Evolutionary conservation across 2,113 vertebrate genomes (phyloP).

Genomic region (Alethe diademata): DNA sequence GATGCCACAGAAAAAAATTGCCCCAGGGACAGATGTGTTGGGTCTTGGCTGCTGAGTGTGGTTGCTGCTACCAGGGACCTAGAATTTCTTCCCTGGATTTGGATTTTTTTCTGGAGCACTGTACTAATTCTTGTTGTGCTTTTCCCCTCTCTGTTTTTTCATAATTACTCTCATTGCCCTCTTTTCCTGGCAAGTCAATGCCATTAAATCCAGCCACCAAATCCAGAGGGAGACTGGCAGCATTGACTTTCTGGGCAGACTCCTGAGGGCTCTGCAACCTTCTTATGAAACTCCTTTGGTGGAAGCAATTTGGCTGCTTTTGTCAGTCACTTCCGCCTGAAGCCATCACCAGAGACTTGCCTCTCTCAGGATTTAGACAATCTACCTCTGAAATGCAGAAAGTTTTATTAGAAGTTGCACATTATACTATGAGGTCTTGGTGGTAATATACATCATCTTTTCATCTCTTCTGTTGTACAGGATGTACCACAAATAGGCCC

Average conservation of each 20-base stretch:
- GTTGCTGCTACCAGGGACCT: background rate
- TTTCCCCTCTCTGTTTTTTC: background rate
- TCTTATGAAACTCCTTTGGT: background rate
- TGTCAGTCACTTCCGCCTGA: background rate
- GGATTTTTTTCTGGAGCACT: background rate
- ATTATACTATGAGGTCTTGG: background rate
- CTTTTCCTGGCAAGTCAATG: background rate
- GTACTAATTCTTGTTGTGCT: background rate
- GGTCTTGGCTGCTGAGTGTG: background rate
- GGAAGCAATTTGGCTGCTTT: background rate
- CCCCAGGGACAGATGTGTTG: background rate
- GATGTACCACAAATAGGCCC: slow-evolving; percentile 35
- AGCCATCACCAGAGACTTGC: background rate
- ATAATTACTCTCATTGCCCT: background rate
- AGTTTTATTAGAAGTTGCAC: background rate
- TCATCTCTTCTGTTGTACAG: slow-evolving; percentile 16
- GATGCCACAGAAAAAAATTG: background rate
- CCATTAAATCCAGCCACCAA: background rate
- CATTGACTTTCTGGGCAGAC: background rate
- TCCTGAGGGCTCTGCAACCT: background rate
- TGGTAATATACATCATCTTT: background rate
- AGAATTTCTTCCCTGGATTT: background rate
- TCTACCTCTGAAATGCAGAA: background rate
- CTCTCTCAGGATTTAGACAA: background rate
- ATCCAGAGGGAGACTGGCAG: background rate